A percentile compares a stretch with the other conserved stretches of the same genome.
Evolutionary conservation across 1,140 invertebrate species (phyloP).

Genomic region (Danaus plexippus): DNA sequence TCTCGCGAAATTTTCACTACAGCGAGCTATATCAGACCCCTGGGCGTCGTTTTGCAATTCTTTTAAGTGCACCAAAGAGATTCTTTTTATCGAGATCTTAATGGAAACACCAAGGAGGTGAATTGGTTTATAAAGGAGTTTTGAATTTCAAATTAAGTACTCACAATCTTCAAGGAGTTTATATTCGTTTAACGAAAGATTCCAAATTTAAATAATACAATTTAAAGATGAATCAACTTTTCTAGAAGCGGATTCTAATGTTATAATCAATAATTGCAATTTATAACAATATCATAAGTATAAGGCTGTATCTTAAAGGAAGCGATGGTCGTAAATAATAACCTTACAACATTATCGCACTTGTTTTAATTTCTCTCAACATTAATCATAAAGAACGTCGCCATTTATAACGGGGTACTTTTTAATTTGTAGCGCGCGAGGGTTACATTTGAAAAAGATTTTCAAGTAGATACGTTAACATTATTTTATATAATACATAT

Average conservation of each 20-base stretch:
- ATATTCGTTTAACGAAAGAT: background rate
- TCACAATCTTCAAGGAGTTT: too few species aligned
- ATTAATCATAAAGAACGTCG: conserved; percentile 57
- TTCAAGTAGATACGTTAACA: too few species aligned
- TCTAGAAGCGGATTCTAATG: too few species aligned
- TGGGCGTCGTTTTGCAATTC: conserved; percentile 54
- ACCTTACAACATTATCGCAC: conserved; percentile 59
- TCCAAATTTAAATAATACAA: conserved; percentile 8
- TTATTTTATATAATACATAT: too few species aligned
- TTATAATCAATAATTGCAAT: too few species aligned
- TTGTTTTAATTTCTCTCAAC: conserved; percentile 59
- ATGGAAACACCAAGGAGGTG: conserved; percentile 47
- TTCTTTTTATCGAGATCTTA: conserved; percentile 47
- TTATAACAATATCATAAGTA: background rate
- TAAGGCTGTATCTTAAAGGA: conserved; percentile 11
- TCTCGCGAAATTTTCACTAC: conserved; percentile 55
- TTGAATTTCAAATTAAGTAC: background rate
- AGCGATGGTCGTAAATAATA: conserved; percentile 51
- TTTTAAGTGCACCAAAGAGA: conserved; percentile 61
- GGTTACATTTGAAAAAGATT: conserved; percentile 28
- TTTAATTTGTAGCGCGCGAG: conserved; percentile 51
- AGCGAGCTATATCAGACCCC: conserved; percentile 41
- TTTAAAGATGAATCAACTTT: too few species aligned
- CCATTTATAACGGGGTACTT: conserved; percentile 41
- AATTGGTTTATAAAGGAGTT: conserved; percentile 22